Base-by-base conservation (phyloP, 2,888 invertebrate species). In the Tetrapedia diversipes region DNA sequence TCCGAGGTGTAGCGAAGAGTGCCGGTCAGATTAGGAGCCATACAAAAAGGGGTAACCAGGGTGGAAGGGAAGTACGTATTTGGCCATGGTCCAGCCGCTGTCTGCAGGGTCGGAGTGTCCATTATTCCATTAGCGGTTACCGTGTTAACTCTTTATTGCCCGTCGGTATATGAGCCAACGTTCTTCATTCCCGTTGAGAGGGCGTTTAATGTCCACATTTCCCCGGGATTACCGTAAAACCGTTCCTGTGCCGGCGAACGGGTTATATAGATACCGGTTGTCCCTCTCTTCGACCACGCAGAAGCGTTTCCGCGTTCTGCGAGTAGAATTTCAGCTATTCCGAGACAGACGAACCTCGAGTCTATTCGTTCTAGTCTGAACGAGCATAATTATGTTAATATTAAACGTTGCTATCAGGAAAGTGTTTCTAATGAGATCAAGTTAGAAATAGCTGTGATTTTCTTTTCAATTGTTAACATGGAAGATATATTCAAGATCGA, bases 81-180 rank as follows among this genome's bases (percentile, higher is more conserved):
- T 90, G 90, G 89, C 89, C 65, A 71, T 45, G 70, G 85, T 88
- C 89, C 89, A 90, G 84, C 71, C 74, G 54, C 73, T 75, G 84
- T 81, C 79, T 77, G 77, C 77, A 75, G 67, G 82, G 79, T 75
- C 71, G 77, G 84, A 86, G 88, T 87, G 89, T 89, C 89, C 89
- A 89, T 90, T 90, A 89, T 88, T 89, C 89, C 88, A 90, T 91
- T 91, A 91, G 88, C 81, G 86, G 88, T 88, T 85, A 84, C 86
- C 82, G 86, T 88, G 89, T 89, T 88, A 89, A 90, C 86, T 88
- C 90, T 89, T 87, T 87, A 90, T 88, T 87, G 87, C 86, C 84
- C 73, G 69, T 81, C 81, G 80, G 82, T 85, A 76, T 79, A 83
- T 80, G 84, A 86, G 85, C 81, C 85, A 75, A 77, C 83, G 84